Evolutionary conservation across 2,888 invertebrate species (phyloP).

Genomic region (Synergus itoensis): DNA sequence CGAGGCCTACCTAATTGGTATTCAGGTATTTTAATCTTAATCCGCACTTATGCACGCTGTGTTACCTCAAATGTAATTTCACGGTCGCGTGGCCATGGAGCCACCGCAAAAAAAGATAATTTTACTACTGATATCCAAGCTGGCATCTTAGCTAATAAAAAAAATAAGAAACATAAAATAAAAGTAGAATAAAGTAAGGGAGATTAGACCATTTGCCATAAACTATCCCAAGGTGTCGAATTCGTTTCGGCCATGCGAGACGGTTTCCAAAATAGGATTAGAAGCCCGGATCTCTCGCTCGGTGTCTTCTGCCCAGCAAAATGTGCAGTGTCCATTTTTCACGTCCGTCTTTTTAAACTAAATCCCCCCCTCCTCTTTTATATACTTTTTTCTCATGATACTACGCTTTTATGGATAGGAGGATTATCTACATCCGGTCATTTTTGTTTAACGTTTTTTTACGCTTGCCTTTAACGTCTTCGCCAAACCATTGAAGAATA

Average conservation of each 20-base stretch:
- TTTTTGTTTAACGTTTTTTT: constrained; percentile 69
- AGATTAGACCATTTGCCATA: constrained; percentile 54
- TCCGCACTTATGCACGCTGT: not conserved
- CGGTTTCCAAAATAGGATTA: constrained; percentile 74
- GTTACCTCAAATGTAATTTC: constrained; percentile 8
- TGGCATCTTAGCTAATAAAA: not conserved
- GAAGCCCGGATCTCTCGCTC: constrained; percentile 61
- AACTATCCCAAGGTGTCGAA: constrained; percentile 70
- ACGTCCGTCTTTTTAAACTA: constrained; percentile 46
- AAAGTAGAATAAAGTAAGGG: not conserved
- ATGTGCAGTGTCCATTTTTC: constrained; percentile 70
- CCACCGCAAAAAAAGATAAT: not conserved
- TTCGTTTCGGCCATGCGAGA: constrained; percentile 72
- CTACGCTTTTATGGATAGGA: constrained; percentile 43
- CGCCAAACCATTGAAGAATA: constrained; percentile 60
- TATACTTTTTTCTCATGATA: constrained; percentile 30
- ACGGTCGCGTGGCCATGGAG: constrained; percentile 15
- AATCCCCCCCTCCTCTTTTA: constrained; percentile 44
- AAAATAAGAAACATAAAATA: not conserved
- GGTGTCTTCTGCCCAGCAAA: constrained; percentile 58
- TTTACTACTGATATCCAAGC: not conserved
- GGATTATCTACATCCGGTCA: constrained; percentile 77
- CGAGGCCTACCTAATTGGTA: not conserved
- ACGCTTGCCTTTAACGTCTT: constrained; percentile 50
- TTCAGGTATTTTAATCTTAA: constrained; percentile 29